Evolutionary conservation across 2,113 vertebrate genomes (phyloP), one percentile per base, ranked within the genome.

Genomic region (Crocuta crocuta): DNA sequence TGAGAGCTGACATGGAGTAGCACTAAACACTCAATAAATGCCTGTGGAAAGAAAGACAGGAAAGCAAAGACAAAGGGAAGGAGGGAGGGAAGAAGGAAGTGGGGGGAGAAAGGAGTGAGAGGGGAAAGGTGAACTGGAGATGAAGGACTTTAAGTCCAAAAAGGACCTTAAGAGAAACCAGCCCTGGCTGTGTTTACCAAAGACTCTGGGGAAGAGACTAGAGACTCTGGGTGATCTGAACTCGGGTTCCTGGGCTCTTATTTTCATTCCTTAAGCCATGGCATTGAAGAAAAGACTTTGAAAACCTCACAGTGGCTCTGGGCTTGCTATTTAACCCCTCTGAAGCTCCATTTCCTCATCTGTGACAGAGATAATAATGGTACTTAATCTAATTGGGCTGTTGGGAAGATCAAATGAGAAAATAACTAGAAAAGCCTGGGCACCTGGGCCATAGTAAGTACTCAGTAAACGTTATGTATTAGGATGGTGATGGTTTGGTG

Each of bases 331-430:
- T 48, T 33, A 6, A 33, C 33, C 78, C 33, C 90, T 78, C 19
- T 11, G 63, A 80, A 63, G 84, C 45, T 31, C 71, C 2, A 9
- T 71, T 76, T 79, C 83, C 43, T 91, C 45, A 21, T 70, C 23
- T 21, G 43, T 93, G 73, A 74, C 9, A 45, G 63, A 89, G 94
- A 79, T 83, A 83, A 93, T 55, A 23, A 84, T 21, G 31, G 66
- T 24, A 35, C 61, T 70, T 78, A 89, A 92, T 70, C 85, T 35
- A 89, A 80, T 16, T 87, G 93, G 55, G 35, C 70, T 96, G 90
- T 95, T 74, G 78, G 1, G 45, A 86, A 83, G 39, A 10, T 63
- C 53, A 68, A 85, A 93, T 28, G n/a, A 96, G 79, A 83, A 91
- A 43, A 55, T 45, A 48, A 68, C 66, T 26, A 76, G n/a, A 66